Evolutionary conservation across 2,888 invertebrate genomes (phyloP), one percentile per base, ranked within the genome.

Genomic region (Leistus spinibarbis): DNA sequence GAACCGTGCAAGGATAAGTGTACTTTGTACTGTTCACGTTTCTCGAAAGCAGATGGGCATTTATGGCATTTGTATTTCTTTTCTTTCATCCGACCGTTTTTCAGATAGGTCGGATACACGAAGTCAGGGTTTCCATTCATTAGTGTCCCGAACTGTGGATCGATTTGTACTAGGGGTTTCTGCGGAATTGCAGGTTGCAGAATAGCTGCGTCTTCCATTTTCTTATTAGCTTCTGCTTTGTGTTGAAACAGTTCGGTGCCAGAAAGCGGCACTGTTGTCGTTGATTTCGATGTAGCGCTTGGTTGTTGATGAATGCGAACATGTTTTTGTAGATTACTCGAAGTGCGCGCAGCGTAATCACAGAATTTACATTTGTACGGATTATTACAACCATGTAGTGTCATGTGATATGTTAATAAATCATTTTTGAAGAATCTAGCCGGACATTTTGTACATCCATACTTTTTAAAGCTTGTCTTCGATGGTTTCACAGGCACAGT

Each of bases 21-120:
- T 23, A 93, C 91, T 84, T 93, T 92, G 84, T 93, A 95, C 83
- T 95, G 94, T 80, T 93, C 92, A 54, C 93, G 88, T 85, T 95
- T 95, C 81, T 95, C 94, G 84, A 95, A 95, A 0, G 95, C 94
- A 62, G 95, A 95, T 0, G 96, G 95, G 82, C 95, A 95, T 85
- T 94, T 94, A 80, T 91, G 91, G 83, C 95, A 95, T 84, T 94
- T 93, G 85, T 93, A 94, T 3, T 93, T 88, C 82, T 93, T 93
- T 82, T 93, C 92, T 82, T 92, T 93, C 81, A 91, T 86, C 2
- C 91, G 88, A 0, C 93, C 93, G 81, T 93, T 93, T 83, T 92
- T 92, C 75, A 93, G 82, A 78, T 91, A 92, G 0, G 92, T 92
- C 0, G 93, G 93, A 81, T 93, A 93, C 69, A 91, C 90, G 80